Percentiles rank a stretch among this genome's conserved stretches.
These are phyloP conservation scores for Papilio dardanus DNA, from an alignment of 1,140 invertebrate genomes.

Conservation along the genomic window DNA sequence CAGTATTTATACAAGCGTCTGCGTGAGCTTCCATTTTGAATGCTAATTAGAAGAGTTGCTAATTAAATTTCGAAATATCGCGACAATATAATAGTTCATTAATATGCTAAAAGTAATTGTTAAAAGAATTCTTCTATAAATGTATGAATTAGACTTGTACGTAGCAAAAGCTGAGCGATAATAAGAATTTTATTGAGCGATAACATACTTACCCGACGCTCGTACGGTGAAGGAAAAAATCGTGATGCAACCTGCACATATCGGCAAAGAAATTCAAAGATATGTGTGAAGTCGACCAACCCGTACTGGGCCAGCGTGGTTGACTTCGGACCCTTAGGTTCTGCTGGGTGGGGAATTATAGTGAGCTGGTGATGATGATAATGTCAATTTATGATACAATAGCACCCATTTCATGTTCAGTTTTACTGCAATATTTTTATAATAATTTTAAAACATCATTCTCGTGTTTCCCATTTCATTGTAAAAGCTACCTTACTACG, in stretches of 20 bases:
- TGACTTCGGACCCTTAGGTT: no score
- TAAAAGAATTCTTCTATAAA: neutral
- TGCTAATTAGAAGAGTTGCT: constrained; percentile 70
- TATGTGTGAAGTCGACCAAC: no score
- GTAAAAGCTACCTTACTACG: neutral
- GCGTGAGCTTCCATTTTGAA: constrained; percentile 75
- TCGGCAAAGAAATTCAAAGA: no score
- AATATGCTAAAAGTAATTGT: constrained; percentile 32
- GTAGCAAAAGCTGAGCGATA: neutral
- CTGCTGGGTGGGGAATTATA: no score
- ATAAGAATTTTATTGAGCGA: neutral
- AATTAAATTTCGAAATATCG: constrained; percentile 62
- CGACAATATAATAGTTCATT: neutral
- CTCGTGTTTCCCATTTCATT: neutral
- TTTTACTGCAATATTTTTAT: neutral
- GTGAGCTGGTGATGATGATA: no score
- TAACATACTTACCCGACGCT: no score
- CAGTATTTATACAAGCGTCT: constrained; percentile 67
- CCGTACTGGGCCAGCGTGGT: no score
- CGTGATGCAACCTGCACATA: no score
- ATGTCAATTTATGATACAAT: neutral
- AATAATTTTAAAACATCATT: neutral
- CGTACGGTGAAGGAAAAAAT: no score
- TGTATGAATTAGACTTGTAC: neutral
- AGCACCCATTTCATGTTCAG: neutral